Evolutionary conservation across 2,888 invertebrate species (phyloP).

Genomic region (Tridacna crocea): DNA sequence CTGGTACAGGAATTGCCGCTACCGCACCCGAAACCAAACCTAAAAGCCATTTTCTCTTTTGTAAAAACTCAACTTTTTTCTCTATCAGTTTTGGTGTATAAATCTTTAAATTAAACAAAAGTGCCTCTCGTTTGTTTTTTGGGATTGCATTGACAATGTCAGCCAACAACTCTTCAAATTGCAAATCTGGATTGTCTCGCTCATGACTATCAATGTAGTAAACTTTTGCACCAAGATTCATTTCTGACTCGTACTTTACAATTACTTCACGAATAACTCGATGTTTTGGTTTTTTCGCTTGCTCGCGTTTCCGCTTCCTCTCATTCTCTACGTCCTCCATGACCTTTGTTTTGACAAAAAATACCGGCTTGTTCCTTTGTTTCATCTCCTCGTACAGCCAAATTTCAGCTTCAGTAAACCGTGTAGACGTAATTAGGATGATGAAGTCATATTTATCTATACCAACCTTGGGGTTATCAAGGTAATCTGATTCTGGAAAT

Average conservation of each 20-base stretch:
- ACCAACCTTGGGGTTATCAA: constrained; percentile 21
- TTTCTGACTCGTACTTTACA: no score
- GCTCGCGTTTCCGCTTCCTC: not conserved
- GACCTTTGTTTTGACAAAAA: constrained; percentile 42
- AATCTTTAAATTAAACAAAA: not conserved
- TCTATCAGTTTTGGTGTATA: not conserved
- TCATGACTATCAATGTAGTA: constrained; percentile 10
- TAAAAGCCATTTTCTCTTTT: not conserved
- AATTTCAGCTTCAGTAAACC: constrained; percentile 53
- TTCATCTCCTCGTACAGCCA: constrained; percentile 49
- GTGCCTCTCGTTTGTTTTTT: not conserved
- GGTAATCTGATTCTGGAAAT: constrained; percentile 40
- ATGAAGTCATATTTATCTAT: constrained; percentile 53
- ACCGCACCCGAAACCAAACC: not conserved
- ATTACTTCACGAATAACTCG: not conserved
- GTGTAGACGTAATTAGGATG: constrained; percentile 40
- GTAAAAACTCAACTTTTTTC: not conserved
- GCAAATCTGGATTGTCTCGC: not conserved
- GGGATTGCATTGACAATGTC: not conserved
- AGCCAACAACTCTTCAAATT: not conserved
- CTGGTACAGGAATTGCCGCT: not conserved
- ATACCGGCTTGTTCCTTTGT: constrained; percentile 20
- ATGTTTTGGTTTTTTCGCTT: not conserved
- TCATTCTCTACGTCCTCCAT: constrained; percentile 14
- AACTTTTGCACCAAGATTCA: not conserved